Evolutionary conservation across 2,797 vertebrate genomes (phyloP).

Genomic region (Falco biarmicus): DNA sequence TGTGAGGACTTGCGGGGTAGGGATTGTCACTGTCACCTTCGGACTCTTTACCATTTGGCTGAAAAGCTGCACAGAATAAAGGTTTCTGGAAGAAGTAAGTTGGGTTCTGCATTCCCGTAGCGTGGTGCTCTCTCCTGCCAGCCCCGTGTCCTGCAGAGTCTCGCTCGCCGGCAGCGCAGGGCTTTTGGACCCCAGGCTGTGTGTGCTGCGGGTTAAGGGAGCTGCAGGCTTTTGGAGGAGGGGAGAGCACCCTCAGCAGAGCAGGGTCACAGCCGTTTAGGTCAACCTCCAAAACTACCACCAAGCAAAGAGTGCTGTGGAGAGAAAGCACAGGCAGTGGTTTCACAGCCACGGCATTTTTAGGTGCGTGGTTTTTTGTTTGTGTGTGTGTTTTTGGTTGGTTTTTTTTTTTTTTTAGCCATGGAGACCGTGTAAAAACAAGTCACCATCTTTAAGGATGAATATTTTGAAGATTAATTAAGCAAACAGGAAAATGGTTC

Average conservation of each 20-base stretch:
- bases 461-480: conserved; percentile 3
- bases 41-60: conserved; percentile 53
- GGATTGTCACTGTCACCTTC: conserved; percentile 14
- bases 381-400: no score
- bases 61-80: conserved; percentile 54
- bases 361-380: not conserved
- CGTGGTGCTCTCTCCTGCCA: not conserved
- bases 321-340: not conserved
- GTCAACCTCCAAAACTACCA: not conserved
- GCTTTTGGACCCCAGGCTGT: conserved; percentile 2
- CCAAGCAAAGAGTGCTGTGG: not conserved
- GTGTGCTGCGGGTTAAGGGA: not conserved
- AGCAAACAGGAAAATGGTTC: not conserved
- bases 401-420: not conserved
- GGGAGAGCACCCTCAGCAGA: not conserved
- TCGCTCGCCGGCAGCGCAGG: not conserved
- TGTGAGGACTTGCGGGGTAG: conserved; percentile 16
- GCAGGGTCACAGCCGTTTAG: not conserved
- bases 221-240: not conserved
- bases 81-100: conserved; percentile 53
- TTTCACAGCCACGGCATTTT: not conserved
- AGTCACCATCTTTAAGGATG: not conserved
- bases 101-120: not conserved
- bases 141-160: not conserved
- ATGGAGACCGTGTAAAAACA: not conserved